These are phyloP conservation scores for Clunio marinus DNA, from an alignment of 2,888 invertebrate genomes.

Conservation along the genomic window DNA sequence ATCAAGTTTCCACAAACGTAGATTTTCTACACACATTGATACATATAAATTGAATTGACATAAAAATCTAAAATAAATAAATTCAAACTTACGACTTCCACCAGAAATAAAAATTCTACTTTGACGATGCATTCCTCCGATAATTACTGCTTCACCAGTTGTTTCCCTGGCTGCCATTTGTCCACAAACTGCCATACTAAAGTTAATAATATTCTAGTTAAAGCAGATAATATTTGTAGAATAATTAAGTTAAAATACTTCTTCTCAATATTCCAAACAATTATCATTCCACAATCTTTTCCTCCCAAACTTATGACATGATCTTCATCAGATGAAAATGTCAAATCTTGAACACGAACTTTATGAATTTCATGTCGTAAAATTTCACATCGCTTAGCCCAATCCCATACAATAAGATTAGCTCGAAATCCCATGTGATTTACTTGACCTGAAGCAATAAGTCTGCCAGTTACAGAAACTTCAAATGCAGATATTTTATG, in stretches of 20 bases:
- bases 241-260: constrained; percentile 43
- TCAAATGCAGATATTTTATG: constrained; percentile 74
- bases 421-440: constrained; percentile 90
- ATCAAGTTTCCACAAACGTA: constrained; percentile 72
- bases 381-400: constrained; percentile 58
- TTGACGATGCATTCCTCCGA: constrained; percentile 56
- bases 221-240: background rate
- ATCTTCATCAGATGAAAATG: constrained; percentile 74
- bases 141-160: constrained; percentile 64
- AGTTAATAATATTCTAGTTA: background rate
- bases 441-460: constrained; percentile 22
- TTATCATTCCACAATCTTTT: constrained; percentile 81
- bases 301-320: constrained; percentile 85
- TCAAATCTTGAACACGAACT: constrained; percentile 80
- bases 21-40: constrained; percentile 53
- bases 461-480: constrained; percentile 57
- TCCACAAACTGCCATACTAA: constrained; percentile 59
- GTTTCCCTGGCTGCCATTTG: constrained; percentile 60
- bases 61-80: background rate
- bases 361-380: constrained; percentile 79
- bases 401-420: constrained; percentile 83
- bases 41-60: background rate
- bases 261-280: constrained; percentile 74
- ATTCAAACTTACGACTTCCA: constrained; percentile 59
- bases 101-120: constrained; percentile 67